Conservation (phyloP, 2,797 vertebrate genomes). For the Nasua narica region DNA sequence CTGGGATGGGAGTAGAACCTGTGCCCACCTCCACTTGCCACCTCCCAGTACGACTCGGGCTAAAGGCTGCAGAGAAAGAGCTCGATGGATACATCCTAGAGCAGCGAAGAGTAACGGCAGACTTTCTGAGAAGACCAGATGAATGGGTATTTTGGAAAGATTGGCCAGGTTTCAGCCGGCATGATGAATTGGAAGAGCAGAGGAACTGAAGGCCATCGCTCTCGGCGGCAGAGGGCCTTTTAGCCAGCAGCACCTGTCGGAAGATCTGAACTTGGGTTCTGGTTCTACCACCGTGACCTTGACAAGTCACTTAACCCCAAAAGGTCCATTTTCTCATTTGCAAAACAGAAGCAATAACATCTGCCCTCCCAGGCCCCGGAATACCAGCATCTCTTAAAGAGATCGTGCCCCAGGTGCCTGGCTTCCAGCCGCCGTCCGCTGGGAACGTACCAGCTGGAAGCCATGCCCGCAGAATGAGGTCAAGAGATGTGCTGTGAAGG, state of each 20-base stretch:
- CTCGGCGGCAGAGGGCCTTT: not conserved
- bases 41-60: not conserved
- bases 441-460: not conserved
- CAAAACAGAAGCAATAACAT: slow-evolving; percentile 7
- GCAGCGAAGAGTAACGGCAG: not conserved
- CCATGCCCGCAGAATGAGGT: not conserved
- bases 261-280: not conserved
- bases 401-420: not conserved
- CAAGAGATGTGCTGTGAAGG: not conserved
- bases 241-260: not conserved
- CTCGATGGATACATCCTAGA: not conserved
- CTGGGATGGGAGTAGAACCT: not conserved
- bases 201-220: not conserved
- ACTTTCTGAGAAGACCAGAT: slow-evolving; percentile 15
- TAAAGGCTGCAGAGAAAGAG: not conserved
- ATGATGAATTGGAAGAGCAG: not conserved
- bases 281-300: not conserved
- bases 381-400: slow-evolving; percentile 14
- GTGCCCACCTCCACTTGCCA: not conserved
- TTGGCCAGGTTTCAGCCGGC: not conserved
- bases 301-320: slow-evolving; percentile 11
- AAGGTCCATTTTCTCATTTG: slow-evolving; percentile 32
- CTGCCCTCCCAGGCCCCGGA: not conserved
- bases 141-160: slow-evolving; percentile 14
- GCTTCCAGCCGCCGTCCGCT: not conserved